Percentiles rank a stretch among this genome's conserved stretches.
phyloP scores from a whole-genome alignment of 2,113 vertebrate genomes.

The Oncorhynchus masou region DNA sequence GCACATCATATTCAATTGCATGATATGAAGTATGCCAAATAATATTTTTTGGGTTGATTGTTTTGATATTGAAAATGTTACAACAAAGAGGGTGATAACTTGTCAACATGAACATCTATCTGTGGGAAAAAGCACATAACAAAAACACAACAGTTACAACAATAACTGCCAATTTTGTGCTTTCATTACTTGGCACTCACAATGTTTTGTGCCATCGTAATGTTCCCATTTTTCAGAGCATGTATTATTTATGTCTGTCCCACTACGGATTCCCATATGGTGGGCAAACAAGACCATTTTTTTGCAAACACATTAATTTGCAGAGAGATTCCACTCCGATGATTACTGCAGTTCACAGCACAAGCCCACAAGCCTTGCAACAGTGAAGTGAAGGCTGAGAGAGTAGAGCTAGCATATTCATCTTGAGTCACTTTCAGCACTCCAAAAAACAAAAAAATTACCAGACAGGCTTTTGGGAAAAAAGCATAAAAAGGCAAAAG shows the following conservation, averaged over 20 bases:
- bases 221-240: constrained; percentile 57
- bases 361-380: constrained; percentile 29
- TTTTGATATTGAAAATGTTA: constrained; percentile 11
- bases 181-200: constrained; percentile 32
- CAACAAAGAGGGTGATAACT: not conserved
- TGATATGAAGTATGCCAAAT: not conserved
- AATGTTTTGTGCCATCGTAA: constrained; percentile 45
- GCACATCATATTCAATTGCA: not conserved
- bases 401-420: constrained; percentile 25
- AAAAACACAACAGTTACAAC: constrained; percentile 44
- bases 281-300: constrained; percentile 64
- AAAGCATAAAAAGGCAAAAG: not conserved
- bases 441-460: constrained; percentile 17
- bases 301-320: constrained; percentile 66
- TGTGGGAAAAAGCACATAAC: not conserved
- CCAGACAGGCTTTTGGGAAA: constrained; percentile 31
- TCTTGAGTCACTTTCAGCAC: constrained; percentile 47
- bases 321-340: constrained; percentile 63
- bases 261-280: constrained; percentile 60
- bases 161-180: constrained; percentile 41
- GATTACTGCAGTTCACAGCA: constrained; percentile 55
- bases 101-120: not conserved
- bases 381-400: constrained; percentile 30
- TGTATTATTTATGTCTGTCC: constrained; percentile 72
- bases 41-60: not conserved